Evolutionary conservation across 1,140 invertebrate genomes (phyloP).

Genomic region (Phenacoccus solenopsis): DNA sequence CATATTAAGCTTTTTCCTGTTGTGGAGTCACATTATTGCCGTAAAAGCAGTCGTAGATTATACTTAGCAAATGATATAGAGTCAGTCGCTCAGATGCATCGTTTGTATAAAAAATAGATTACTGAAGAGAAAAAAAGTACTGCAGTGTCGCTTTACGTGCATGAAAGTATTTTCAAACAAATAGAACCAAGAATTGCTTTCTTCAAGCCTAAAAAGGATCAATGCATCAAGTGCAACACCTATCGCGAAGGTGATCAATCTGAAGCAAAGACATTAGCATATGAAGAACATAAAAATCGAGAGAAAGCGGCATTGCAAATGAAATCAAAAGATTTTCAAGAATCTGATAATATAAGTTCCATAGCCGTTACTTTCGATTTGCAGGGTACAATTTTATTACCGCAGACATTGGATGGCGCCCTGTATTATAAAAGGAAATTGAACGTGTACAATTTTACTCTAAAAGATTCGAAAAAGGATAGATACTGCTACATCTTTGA

Average conservation of each 20-base stretch:
- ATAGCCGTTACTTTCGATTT: conserved; percentile 28
- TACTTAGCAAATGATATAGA: no score
- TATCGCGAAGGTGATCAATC: no score
- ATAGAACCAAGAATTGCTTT: conserved; percentile 22
- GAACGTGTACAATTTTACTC: conserved; percentile 28
- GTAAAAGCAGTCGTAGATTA: no score
- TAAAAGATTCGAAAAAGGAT: conserved; percentile 21
- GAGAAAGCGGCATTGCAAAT: conserved; percentile 25
- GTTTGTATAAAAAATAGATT: no score
- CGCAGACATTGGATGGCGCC: conserved; percentile 24
- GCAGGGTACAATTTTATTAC: conserved; percentile 26
- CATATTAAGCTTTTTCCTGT: no score
- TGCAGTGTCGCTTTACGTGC: conserved; percentile 9
- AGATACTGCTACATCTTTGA: conserved; percentile 24
- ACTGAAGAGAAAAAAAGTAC: no score
- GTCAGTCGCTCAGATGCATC: no score
- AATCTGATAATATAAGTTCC: conserved; percentile 21
- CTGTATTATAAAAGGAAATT: conserved; percentile 30
- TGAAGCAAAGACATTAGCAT: conserved; percentile 24
- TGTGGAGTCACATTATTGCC: no score
- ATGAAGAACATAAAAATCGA: conserved; percentile 24
- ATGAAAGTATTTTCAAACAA: conserved; percentile 21
- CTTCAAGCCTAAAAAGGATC: conserved; percentile 28
- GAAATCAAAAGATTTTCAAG: conserved; percentile 25
- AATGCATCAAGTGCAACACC: conserved; percentile 26